Evolutionary conservation across 2,113 vertebrate species (phyloP).

Genomic region (Cathartes aura): DNA sequence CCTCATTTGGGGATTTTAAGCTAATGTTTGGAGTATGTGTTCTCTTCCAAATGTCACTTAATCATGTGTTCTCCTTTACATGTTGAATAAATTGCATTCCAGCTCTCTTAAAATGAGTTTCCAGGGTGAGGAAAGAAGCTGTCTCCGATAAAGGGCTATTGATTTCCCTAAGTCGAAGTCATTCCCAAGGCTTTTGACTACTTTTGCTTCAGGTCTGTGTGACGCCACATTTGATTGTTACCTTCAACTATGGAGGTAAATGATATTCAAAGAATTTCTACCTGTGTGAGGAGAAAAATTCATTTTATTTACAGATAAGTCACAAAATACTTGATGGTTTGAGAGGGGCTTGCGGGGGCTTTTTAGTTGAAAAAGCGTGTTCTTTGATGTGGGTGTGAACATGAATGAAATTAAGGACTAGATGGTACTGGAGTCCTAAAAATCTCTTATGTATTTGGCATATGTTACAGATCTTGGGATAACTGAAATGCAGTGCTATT

Average conservation of each 20-base stretch:
- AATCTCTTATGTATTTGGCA: not conserved
- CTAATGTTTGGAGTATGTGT: not conserved
- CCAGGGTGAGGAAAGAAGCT: not conserved
- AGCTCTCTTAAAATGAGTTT: not conserved
- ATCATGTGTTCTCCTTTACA: not conserved
- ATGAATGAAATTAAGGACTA: not conserved
- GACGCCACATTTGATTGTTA: not conserved
- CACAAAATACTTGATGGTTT: not conserved
- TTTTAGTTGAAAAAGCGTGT: not conserved
- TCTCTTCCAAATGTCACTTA: not conserved
- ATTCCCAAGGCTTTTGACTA: not conserved
- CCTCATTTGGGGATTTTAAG: not conserved
- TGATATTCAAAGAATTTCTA: not conserved
- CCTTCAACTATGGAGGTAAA: not conserved
- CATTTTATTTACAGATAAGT: not conserved
- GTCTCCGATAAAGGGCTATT: not conserved
- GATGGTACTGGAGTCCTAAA: not conserved
- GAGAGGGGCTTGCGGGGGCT: not conserved
- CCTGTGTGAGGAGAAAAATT: not conserved
- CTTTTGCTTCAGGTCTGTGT: not conserved
- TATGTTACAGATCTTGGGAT: not conserved
- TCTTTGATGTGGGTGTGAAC: not conserved
- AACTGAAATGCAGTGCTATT: not conserved
- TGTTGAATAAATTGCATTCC: not conserved
- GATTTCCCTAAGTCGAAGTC: not conserved